Evolutionary conservation across 1,140 invertebrate genomes (phyloP).

Genomic region (Mactra quadrangularis): DNA sequence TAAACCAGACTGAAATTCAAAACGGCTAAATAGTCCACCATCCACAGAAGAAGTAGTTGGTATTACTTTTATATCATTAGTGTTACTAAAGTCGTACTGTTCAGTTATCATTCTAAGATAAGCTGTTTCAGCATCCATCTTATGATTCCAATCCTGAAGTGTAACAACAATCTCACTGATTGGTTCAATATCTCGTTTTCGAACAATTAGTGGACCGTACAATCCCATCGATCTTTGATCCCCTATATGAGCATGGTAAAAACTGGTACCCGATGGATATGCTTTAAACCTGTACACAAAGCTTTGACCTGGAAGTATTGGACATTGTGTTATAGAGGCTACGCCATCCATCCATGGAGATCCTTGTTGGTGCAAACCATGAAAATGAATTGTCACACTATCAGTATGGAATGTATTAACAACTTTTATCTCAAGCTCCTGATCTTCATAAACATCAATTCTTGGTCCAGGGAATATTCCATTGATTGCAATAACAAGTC

Average conservation of each 20-base stretch:
- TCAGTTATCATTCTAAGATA: slow-evolving; percentile 64
- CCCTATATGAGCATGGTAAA: slow-evolving; percentile 80
- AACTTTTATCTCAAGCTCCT: slow-evolving; percentile 93
- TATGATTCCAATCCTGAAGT: slow-evolving; percentile 72
- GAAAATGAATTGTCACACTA: slow-evolving; percentile 94
- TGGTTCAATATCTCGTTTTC: slow-evolving; percentile 19
- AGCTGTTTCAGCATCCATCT: slow-evolving; percentile 63
- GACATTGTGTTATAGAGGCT: slow-evolving; percentile 95
- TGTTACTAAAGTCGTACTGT: background rate
- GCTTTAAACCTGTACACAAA: slow-evolving; percentile 90
- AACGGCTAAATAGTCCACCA: slow-evolving; percentile 57
- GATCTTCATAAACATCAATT: slow-evolving; percentile 91
- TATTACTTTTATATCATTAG: background rate
- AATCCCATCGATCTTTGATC: slow-evolving; percentile 74
- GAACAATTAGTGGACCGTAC: slow-evolving; percentile 72
- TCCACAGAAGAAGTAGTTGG: slow-evolving; percentile 36
- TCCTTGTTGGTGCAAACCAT: slow-evolving; percentile 91
- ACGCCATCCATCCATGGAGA: slow-evolving; percentile 96
- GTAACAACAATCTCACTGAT: slow-evolving; percentile 54
- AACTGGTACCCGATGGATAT: slow-evolving; percentile 72
- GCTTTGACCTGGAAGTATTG: slow-evolving; percentile 91
- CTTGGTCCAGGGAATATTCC: slow-evolving; percentile 74
- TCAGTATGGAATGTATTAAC: slow-evolving; percentile 91
- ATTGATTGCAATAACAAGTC: slow-evolving; percentile 73
- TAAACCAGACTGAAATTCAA: slow-evolving; percentile 69